phyloP scores from a whole-genome alignment of 2,888 invertebrate genomes.

The Aspidiotus rigidus region DNA sequence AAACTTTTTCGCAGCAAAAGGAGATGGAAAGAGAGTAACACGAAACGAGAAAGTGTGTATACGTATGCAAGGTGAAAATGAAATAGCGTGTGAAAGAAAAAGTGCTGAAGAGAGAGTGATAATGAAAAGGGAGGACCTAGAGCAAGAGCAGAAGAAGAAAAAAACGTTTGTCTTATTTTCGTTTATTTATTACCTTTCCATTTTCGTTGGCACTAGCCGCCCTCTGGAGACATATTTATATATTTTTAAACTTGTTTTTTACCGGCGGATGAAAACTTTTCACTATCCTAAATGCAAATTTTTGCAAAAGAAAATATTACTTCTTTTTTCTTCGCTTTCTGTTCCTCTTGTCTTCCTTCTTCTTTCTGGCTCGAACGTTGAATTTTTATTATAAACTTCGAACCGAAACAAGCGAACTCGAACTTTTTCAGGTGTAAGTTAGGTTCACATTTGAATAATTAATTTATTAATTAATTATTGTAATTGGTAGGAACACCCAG shows the following conservation, averaged over 20 bases:
- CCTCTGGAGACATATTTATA: slow-evolving; percentile 2
- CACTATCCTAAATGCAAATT: slow-evolving; percentile 4
- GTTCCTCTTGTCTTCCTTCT: background rate
- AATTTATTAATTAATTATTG: no score
- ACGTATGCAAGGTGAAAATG: no score
- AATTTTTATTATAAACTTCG: background rate
- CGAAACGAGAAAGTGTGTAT: no score
- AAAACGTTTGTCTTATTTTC: slow-evolving; percentile 4
- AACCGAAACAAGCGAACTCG: no score
- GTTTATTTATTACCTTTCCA: slow-evolving; percentile 2
- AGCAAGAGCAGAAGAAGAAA: background rate
- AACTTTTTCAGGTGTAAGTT: no score
- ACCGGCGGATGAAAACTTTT: background rate
- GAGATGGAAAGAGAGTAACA: background rate
- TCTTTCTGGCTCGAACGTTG: background rate
- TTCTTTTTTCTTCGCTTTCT: no score
- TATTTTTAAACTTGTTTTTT: no score
- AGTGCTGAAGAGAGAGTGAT: background rate
- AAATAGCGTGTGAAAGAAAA: background rate
- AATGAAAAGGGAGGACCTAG: background rate
- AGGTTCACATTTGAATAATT: no score
- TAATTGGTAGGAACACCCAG: no score
- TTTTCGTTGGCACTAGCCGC: slow-evolving; percentile 2
- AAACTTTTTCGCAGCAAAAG: no score
- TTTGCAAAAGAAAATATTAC: background rate